These are phyloP conservation scores for Rhodeus uyekii DNA, from an alignment of 2,797 vertebrate genomes.

Conservation along the genomic window DNA sequence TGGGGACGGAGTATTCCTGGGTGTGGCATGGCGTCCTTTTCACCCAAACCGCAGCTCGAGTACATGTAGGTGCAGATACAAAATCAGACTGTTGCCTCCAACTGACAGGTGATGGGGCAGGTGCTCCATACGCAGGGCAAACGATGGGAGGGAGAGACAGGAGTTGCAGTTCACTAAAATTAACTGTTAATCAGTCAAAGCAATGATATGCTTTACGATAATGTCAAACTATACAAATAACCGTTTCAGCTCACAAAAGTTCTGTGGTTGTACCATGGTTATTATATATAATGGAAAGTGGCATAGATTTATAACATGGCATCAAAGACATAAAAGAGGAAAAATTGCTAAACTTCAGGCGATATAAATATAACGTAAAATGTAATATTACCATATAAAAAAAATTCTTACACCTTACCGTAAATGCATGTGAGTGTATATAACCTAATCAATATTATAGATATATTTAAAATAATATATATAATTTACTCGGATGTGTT, in stretches of 20 bases:
- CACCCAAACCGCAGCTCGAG: slow-evolving; percentile 42
- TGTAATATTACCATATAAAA: background rate
- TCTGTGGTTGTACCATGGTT: background rate
- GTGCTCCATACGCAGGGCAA: slow-evolving; percentile 58
- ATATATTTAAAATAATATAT: background rate
- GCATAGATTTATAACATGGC: background rate
- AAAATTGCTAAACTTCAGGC: background rate
- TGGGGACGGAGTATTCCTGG: slow-evolving; percentile 32
- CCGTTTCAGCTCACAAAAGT: background rate
- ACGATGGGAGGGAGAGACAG: slow-evolving; percentile 4
- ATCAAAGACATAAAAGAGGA: background rate
- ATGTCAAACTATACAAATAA: background rate
- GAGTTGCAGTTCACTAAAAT: background rate
- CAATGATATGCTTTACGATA: slow-evolving; percentile 8
- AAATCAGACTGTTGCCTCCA: slow-evolving; percentile 59
- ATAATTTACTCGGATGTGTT: background rate
- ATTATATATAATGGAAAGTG: background rate
- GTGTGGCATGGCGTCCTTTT: slow-evolving; percentile 59
- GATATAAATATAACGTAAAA: background rate
- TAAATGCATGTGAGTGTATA: background rate
- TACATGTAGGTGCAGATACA: slow-evolving; percentile 60
- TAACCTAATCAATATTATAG: background rate
- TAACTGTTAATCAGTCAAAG: slow-evolving; percentile 36
- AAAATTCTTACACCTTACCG: background rate
- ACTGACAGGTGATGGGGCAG: slow-evolving; percentile 76